Conservation (phyloP, 2,113 vertebrate species). For the Phaethornis superciliosus region DNA sequence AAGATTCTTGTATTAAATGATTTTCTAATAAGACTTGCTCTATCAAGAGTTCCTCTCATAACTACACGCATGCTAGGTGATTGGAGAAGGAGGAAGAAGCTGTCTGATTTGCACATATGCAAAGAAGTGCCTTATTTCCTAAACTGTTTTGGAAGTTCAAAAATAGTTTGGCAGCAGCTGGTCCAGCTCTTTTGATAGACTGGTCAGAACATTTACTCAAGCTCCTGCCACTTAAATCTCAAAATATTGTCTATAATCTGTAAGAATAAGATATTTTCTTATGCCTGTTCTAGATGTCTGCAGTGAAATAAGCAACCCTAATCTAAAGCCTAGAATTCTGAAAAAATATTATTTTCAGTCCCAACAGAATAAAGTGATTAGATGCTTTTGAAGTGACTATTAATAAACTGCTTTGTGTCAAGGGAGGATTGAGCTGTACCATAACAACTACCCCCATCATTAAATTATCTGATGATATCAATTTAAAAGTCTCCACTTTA, state of each 20-base stretch:
- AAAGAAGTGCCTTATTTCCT: neutral
- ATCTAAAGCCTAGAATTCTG: neutral
- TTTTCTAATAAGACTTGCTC: neutral
- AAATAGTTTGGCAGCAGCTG: neutral
- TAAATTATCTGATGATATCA: neutral
- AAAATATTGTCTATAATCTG: neutral
- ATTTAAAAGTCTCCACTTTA: neutral
- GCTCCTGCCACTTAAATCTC: neutral
- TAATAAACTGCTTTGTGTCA: neutral
- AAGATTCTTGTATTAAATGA: neutral
- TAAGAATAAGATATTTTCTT: neutral
- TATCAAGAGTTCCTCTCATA: neutral
- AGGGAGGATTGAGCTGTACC: neutral
- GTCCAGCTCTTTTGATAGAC: neutral
- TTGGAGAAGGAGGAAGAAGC: neutral
- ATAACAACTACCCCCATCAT: neutral
- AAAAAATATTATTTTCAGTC: neutral
- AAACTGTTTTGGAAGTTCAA: neutral
- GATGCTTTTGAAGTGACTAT: neutral
- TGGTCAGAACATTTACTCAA: neutral
- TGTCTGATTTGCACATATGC: neutral
- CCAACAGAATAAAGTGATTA: neutral
- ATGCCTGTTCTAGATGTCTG: neutral
- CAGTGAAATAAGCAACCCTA: neutral
- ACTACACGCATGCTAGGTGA: neutral